Percentiles rank a stretch among this genome's conserved stretches.
Evolutionary conservation across 1,140 invertebrate species (phyloP).

Genomic region (Hycleus phaleratus): DNA sequence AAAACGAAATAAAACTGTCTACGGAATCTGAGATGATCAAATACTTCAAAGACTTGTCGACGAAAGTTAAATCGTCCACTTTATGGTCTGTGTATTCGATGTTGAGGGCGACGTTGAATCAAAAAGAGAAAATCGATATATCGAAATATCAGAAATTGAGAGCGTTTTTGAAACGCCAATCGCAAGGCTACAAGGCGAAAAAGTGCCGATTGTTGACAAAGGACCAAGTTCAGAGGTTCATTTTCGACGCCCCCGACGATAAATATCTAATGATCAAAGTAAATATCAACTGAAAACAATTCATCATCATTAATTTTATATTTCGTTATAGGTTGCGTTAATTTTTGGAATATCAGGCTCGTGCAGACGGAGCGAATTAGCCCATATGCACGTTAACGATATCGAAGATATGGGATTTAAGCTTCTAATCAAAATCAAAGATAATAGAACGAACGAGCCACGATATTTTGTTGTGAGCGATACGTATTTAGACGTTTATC

Average conservation of each 20-base stretch:
- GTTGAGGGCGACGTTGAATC: constrained; percentile 20
- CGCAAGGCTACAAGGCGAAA: constrained; percentile 18
- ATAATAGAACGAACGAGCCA: background rate
- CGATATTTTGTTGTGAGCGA: background rate
- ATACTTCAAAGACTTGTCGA: constrained; percentile 29
- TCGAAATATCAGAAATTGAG: constrained; percentile 12
- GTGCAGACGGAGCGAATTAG: constrained; percentile 8
- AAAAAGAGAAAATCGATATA: constrained; percentile 20
- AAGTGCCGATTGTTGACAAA: constrained; percentile 21
- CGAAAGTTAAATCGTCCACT: constrained; percentile 23
- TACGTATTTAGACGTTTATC: background rate
- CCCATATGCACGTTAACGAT: background rate
- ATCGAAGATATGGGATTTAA: background rate
- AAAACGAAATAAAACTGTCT: constrained; percentile 23
- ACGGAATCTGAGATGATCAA: constrained; percentile 25
- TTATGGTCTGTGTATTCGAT: constrained; percentile 30
- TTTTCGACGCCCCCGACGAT: constrained; percentile 19
- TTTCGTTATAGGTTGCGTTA: constrained; percentile 12
- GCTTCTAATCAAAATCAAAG: background rate
- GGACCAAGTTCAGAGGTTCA: constrained; percentile 18
- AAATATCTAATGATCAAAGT: constrained; percentile 24
- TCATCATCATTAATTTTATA: constrained; percentile 1
- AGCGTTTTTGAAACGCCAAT: constrained; percentile 15
- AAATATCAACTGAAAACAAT: background rate
- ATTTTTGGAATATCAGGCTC: constrained; percentile 20